Evolutionary conservation across 2,113 vertebrate species (phyloP).

Genomic region (Ariopsis seemanni): DNA sequence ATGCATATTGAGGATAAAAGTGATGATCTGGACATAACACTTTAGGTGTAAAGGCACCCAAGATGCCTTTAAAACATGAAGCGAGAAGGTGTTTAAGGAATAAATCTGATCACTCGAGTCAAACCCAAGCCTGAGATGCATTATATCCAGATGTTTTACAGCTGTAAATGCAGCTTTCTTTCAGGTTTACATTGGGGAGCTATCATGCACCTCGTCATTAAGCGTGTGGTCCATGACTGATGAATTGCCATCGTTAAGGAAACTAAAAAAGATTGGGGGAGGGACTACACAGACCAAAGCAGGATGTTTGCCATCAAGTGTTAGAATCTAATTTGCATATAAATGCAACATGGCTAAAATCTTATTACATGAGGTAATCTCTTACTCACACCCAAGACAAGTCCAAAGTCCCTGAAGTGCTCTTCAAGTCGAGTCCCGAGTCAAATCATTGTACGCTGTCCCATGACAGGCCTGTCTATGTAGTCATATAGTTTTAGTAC

Average conservation of each 20-base stretch:
- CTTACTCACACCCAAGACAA: background rate
- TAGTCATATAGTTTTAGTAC: too few relatives aligned
- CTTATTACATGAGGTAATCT: background rate
- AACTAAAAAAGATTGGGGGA: background rate
- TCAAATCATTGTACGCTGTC: background rate
- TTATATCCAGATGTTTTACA: background rate
- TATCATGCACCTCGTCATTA: background rate
- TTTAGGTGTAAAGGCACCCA: background rate
- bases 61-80: background rate
- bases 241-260: background rate
- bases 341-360: background rate
- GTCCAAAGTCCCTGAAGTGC: background rate
- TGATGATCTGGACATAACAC: background rate
- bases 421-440: background rate
- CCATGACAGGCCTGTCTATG: background rate
- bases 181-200: background rate
- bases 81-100: background rate
- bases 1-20: background rate
- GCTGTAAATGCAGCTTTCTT: background rate
- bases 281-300: background rate
- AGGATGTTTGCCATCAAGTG: background rate
- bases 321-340: background rate
- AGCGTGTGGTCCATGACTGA: constrained; percentile 1
- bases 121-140: background rate
- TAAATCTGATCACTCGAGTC: background rate